Base-by-base conservation (phyloP, 2,888 invertebrate genomes). In the Amphipyra tragopoginis region DNA sequence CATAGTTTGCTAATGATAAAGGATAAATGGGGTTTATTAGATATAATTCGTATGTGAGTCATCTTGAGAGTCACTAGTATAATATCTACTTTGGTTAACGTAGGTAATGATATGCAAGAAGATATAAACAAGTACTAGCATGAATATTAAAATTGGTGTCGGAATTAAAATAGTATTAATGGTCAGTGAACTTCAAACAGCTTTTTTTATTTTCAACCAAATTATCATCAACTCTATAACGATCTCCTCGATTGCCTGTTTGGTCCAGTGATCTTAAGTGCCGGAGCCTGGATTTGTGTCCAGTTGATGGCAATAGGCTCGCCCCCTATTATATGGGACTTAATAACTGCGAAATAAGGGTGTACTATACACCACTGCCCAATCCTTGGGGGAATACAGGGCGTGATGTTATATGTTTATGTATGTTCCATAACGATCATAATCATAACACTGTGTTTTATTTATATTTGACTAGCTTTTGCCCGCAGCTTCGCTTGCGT, bases 101-200 rank as follows among this genome's bases (percentile, higher is more conserved):
- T 74, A 43, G 26, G 56, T 68, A 57, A 67, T 62, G 10, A 53
- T 56, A 45, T 33, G 9, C 8, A 38, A 43, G 29, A 51, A 57
- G 34, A 52, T 47, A 45, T 53, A 69, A 44, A 15, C 49, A 47
- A 10, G 43, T 34, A 54, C 61, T 57, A 58, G 36, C n/a, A 38
- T 44, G 14, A 50, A 53, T 59, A 59, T 61, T 33, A 73, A 21
- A 72, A 77, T 57, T 49, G 61, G 42, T 51, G 36, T 61, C 51
- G 60, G 56, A 69, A 54, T 65, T 56, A 42, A 48, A 50, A 56
- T 40, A 47, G 43, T 69, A 54, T 59, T 72, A 65, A 76, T 57
- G 61, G 65, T 69, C 59, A 57, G 57, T 73, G 69, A 65, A 75
- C 54, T 73, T 73, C 58, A 36, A 69, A 77, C 59, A 33, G n/a